Conservation (phyloP, 2,888 invertebrate species). For the Erebia ligea region DNA sequence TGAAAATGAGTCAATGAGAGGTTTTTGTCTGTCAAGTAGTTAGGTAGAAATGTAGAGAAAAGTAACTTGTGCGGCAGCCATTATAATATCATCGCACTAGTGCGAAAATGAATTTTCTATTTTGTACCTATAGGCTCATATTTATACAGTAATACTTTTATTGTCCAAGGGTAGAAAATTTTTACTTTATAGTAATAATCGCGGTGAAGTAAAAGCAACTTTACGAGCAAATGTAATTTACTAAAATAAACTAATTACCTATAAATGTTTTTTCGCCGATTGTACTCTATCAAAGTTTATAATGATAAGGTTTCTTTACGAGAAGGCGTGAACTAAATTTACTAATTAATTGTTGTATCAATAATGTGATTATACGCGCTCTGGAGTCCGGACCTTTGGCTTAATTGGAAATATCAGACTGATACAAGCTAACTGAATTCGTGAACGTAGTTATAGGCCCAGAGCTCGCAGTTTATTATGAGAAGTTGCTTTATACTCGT, state of each 20-base stretch:
- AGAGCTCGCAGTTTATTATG: background rate
- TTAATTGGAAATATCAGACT: conserved; percentile 19
- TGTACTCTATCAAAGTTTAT: conserved; percentile 20
- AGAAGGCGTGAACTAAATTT: conserved; percentile 32
- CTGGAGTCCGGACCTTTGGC: conserved; percentile 11
- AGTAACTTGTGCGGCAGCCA: too few species aligned
- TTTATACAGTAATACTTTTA: too few species aligned
- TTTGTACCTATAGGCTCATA: too few species aligned
- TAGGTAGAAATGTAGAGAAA: too few species aligned
- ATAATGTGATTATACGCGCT: conserved; percentile 22
- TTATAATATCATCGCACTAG: too few species aligned
- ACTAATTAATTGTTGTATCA: conserved; percentile 37
- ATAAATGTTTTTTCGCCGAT: background rate
- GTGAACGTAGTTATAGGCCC: background rate
- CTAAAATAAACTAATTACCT: background rate
- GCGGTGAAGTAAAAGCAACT: too few species aligned
- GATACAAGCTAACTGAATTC: conserved; percentile 2
- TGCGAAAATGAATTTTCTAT: too few species aligned
- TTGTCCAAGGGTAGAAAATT: too few species aligned
- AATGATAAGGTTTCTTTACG: conserved; percentile 32
- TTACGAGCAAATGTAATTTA: too few species aligned
- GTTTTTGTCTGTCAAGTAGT: too few species aligned
- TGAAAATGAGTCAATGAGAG: too few species aligned
- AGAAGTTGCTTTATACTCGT: background rate
- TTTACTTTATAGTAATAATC: too few species aligned